phyloP scores from a whole-genome alignment of 2,888 invertebrate genomes.

The Dinocampus coccinellae region DNA sequence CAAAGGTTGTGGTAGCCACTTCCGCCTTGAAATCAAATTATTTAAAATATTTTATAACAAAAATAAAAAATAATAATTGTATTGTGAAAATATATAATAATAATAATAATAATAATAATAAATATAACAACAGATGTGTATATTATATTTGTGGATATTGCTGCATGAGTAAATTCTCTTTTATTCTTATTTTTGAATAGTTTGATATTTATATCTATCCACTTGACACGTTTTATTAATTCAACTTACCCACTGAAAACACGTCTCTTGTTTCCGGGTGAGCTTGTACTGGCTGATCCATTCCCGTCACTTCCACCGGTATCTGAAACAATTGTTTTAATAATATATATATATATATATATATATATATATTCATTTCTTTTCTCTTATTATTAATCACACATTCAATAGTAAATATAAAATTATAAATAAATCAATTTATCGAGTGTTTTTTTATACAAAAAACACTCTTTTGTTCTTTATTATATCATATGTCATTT shows the following conservation, averaged over 20 bases:
- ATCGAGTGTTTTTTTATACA: too few species aligned
- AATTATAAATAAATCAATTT: too few species aligned
- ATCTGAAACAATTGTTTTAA: constrained; percentile 73
- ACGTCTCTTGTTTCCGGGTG: constrained; percentile 87
- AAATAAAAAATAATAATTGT: neutral
- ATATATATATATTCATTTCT: too few species aligned
- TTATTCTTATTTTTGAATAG: neutral
- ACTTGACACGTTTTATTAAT: constrained; percentile 16
- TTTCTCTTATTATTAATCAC: too few species aligned
- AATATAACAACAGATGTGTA: too few species aligned
- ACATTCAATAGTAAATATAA: too few species aligned
- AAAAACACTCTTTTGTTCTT: too few species aligned
- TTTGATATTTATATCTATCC: constrained; percentile 18
- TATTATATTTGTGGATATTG: too few species aligned
- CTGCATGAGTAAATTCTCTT: neutral
- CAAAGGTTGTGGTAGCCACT: constrained; percentile 90
- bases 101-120: too few species aligned
- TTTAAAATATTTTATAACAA: constrained; percentile 6
- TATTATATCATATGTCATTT: too few species aligned
- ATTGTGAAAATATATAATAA: neutral
- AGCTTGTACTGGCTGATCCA: constrained; percentile 77
- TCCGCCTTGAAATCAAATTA: constrained; percentile 75
- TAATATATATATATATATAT: too few species aligned
- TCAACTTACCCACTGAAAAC: constrained; percentile 86
- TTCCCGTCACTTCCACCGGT: constrained; percentile 75